Evolutionary conservation across 2,113 vertebrate species (phyloP), one percentile per base, ranked within the genome.

Genomic region (Psilopsiagon aurifrons): DNA sequence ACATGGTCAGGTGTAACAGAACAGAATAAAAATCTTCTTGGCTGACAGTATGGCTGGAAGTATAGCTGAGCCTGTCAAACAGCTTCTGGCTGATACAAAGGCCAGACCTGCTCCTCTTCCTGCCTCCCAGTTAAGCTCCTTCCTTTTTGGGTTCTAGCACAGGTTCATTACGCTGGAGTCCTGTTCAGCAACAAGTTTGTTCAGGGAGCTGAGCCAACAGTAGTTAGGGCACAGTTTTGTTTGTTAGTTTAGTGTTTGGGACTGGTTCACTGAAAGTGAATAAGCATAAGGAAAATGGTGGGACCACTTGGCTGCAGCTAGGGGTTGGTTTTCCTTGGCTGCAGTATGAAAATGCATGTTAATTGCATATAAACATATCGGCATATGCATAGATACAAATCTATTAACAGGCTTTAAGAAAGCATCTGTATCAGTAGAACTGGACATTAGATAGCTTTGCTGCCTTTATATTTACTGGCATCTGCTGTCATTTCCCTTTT

Each of bases 161-260:
- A 68, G 13, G 19, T 9, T 80, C 5, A 28, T 63, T 33, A 33
- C 1, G 1, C n/a, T 11, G 22, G 12, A 6, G 1, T 60, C 10
- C 27, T 13, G 2, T 54, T 63, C 60, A 39, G 15, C 35, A 33
- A 54, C 11, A 60, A 57, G 43, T 47, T 60, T 86, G 13, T 66
- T 89, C 33, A 52, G 49, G 19, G 22, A 76, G 11, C 31, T 80
- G 54, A 86, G 35, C 6, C 49, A 41, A 43, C 25, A 54, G 49
- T 83, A 64, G 14, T 69, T 83, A 44, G 35, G 22, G 9, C 31
- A 44, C 7, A 28, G 12, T 41, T 75, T 28, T 51, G 22, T 23
- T 80, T 51, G 22, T 17, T 81, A 59, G 24, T 62, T 75, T 39
- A 39, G 29, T 43, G 17, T 62, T 88, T 52, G 70, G 11, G 52